Evolutionary conservation across 2,888 invertebrate species (phyloP).

Genomic region (Sphinx pinastri): DNA sequence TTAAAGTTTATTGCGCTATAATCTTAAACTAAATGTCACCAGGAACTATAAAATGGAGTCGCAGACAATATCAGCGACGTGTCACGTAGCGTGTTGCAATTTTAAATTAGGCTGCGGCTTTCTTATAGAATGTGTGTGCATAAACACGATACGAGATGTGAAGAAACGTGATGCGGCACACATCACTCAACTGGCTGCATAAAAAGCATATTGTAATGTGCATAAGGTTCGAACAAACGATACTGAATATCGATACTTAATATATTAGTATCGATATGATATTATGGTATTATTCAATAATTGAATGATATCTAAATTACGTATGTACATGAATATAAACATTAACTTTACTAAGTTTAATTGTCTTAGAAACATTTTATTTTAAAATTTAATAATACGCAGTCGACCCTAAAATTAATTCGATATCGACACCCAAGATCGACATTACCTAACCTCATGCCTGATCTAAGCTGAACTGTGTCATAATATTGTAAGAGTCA

Average conservation of each 20-base stretch:
- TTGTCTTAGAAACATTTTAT: no score
- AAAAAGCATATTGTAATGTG: constrained; percentile 1
- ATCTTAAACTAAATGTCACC: neutral
- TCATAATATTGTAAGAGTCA: constrained; percentile 46
- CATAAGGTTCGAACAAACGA: no score
- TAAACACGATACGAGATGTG: constrained; percentile 16
- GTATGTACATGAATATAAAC: no score
- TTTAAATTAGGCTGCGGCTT: constrained; percentile 21
- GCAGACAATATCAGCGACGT: neutral
- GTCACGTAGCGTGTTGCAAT: constrained; percentile 20
- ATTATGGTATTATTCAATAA: no score
- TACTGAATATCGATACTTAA: no score
- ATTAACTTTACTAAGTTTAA: no score
- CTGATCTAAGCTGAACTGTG: constrained; percentile 38
- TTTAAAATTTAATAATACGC: no score
- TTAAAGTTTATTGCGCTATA: constrained; percentile 1
- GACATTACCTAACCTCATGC: neutral
- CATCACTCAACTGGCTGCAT: constrained; percentile 32
- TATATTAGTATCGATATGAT: no score
- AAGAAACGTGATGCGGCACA: constrained; percentile 31
- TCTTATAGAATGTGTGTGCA: constrained; percentile 17
- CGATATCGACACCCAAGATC: neutral
- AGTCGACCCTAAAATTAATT: neutral
- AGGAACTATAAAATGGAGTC: neutral
- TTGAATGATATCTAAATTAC: no score